Percentiles rank a stretch among this genome's conserved stretches.
These are phyloP conservation scores for Caerostris extrusa DNA, from an alignment of 1,140 invertebrate species.

Conservation along the genomic window DNA sequence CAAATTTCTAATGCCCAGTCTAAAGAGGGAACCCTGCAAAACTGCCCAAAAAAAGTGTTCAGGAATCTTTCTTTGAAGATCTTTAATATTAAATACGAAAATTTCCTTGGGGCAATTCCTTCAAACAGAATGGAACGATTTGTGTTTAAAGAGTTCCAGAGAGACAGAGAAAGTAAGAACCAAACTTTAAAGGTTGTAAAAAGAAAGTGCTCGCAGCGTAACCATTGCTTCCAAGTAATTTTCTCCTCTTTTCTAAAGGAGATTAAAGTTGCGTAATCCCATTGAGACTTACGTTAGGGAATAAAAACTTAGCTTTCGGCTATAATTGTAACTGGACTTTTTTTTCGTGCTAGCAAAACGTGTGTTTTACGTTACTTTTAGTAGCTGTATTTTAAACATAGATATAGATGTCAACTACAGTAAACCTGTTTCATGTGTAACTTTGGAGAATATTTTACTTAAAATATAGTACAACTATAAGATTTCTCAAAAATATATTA, in stretches of 20 bases:
- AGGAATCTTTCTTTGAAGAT: background rate
- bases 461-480: too few species aligned
- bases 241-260: background rate
- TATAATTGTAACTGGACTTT: too few species aligned
- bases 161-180: background rate
- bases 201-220: background rate
- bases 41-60: background rate
- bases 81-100: background rate
- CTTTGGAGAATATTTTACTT: too few species aligned
- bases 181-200: background rate
- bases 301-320: too few species aligned
- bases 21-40: background rate
- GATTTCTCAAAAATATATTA: too few species aligned
- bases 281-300: background rate
- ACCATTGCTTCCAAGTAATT: background rate
- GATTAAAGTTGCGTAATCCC: background rate
- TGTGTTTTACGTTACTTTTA: too few species aligned
- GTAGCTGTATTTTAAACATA: too few species aligned
- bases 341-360: too few species aligned
- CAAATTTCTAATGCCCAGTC: background rate
- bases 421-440: too few species aligned
- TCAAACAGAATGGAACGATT: background rate
- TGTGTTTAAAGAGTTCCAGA: background rate
- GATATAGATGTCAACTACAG: too few species aligned
- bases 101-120: background rate